Percentiles rank a stretch among this genome's conserved stretches.
Evolutionary conservation across 2,113 vertebrate genomes (phyloP).

Genomic region (Centrocercus urophasianus): DNA sequence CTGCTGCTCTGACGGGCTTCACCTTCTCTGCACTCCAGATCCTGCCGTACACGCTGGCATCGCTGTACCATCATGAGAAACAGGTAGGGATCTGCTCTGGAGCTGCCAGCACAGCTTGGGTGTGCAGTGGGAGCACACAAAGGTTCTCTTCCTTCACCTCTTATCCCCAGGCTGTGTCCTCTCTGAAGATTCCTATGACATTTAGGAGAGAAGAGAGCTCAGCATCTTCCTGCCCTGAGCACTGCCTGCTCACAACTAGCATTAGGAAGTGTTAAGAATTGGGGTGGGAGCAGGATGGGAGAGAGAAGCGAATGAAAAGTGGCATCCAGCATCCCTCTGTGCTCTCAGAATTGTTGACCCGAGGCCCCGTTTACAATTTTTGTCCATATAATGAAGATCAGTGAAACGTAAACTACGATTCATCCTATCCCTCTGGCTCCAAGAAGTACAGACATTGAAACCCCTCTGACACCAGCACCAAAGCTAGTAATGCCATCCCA

Average conservation of each 20-base stretch:
- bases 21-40: conserved; percentile 88
- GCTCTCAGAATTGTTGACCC: neutral
- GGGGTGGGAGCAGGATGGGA: neutral
- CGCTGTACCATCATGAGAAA: conserved; percentile 87
- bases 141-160: neutral
- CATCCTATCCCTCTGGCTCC: neutral
- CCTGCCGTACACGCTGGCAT: conserved; percentile 86
- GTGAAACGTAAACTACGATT: neutral
- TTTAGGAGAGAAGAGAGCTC: neutral
- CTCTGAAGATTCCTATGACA: neutral
- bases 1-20: conserved; percentile 83
- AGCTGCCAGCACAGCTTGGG: neutral
- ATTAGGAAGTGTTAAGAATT: neutral
- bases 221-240: neutral
- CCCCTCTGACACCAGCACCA: neutral
- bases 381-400: neutral
- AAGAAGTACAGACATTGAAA: neutral
- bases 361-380: neutral
- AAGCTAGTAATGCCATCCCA: neutral
- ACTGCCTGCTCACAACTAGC: neutral
- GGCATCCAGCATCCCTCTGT: neutral
- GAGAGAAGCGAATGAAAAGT: neutral
- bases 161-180: neutral
- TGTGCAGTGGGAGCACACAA: fast-evolving
- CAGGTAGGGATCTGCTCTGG: conserved; percentile 71